Percentiles rank a stretch among this genome's conserved stretches.
These are phyloP conservation scores for Plebejus anna DNA, from an alignment of 2,888 invertebrate species.

Conservation along the genomic window DNA sequence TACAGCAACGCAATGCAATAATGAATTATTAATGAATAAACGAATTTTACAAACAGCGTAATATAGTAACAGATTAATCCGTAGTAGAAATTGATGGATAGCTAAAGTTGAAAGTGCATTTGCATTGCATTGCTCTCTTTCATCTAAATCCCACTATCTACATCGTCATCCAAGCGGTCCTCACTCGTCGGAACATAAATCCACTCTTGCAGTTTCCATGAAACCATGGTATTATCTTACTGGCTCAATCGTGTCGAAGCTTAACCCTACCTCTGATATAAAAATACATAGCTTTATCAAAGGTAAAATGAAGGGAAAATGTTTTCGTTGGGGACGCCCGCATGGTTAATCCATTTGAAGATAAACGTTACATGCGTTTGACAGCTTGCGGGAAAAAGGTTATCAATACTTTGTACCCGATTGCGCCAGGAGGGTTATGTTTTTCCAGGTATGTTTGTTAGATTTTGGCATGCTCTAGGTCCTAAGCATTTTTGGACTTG, in stretches of 20 bases:
- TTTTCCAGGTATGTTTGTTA: neutral
- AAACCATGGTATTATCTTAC: neutral
- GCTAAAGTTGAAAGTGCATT: too few species aligned
- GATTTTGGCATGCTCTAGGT: neutral
- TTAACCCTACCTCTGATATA: neutral
- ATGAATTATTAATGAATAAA: too few species aligned
- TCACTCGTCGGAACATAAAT: too few species aligned
- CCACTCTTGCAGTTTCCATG: neutral
- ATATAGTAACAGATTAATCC: too few species aligned
- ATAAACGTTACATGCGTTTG: neutral
- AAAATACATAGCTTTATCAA: neutral
- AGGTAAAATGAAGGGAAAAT: neutral
- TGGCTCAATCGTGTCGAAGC: too few species aligned
- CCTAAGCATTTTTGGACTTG: neutral
- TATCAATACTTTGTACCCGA: neutral
- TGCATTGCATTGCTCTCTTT: too few species aligned
- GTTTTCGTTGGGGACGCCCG: neutral
- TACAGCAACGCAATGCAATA: too few species aligned
- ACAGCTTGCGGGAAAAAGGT: neutral
- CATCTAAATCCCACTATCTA: too few species aligned
- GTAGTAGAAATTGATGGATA: too few species aligned
- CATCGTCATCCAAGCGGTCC: too few species aligned
- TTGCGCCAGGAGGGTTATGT: neutral
- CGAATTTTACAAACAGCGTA: too few species aligned
- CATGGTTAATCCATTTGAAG: neutral